Conservation (phyloP, 2,113 vertebrate genomes). For the Eretmochelys imbricata region DNA sequence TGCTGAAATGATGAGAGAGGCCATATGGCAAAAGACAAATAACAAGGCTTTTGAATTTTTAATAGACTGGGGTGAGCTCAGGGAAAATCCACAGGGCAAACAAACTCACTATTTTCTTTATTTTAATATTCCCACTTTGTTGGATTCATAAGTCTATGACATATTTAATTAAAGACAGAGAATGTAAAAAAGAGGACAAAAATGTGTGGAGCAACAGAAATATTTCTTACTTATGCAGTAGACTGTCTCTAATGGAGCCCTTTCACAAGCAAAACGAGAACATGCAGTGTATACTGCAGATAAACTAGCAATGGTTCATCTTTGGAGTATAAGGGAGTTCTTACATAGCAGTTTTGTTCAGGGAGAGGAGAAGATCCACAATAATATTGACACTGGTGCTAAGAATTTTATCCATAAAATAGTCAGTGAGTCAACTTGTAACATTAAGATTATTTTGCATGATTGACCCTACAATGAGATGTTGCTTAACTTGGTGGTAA, state of each 20-base stretch:
- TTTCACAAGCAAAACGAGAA: background rate
- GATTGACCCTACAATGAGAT: background rate
- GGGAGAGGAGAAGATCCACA: fast-evolving
- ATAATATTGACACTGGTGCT: background rate
- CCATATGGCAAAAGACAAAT: background rate
- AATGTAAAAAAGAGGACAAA: background rate
- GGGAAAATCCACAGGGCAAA: background rate
- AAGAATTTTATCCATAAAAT: background rate
- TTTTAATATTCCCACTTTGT: background rate
- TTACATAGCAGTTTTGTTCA: background rate
- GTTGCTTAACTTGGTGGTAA: background rate
- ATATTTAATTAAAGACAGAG: background rate
- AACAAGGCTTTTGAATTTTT: background rate
- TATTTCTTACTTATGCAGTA: background rate
- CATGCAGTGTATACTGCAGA: background rate
- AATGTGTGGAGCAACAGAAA: background rate
- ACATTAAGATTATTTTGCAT: background rate
- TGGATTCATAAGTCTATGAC: background rate
- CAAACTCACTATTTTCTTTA: background rate
- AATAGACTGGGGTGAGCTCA: fast-evolving
- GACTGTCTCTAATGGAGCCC: background rate
- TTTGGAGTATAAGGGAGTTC: background rate
- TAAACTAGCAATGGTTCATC: background rate
- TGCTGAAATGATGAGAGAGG: background rate
- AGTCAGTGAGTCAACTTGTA: background rate